Percentiles rank a stretch among this genome's conserved stretches.
Conservation (phyloP, 30 jellyfish, hydroid and myxozoan genomes). For the Aurelia aurita complex sp. Pacific region DNA sequence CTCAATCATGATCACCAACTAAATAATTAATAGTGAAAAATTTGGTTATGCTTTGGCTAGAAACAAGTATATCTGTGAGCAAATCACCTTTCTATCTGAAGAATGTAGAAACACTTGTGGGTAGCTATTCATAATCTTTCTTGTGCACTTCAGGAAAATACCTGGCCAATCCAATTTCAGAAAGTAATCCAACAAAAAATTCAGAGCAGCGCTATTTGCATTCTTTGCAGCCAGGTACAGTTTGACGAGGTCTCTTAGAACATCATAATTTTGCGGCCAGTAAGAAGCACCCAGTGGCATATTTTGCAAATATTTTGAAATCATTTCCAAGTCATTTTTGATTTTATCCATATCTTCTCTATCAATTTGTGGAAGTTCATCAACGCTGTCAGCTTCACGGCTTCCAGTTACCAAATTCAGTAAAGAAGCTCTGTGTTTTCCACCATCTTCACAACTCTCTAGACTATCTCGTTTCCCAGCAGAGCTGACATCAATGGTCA, state of each 20-base stretch:
- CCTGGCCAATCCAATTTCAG: slow-evolving; percentile 85
- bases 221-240: slow-evolving; percentile 54
- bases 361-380: slow-evolving; percentile 29
- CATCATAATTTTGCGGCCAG: slow-evolving; percentile 82
- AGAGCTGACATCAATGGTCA: slow-evolving; percentile 69
- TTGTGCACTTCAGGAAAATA: slow-evolving; percentile 64
- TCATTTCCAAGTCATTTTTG: slow-evolving; percentile 64
- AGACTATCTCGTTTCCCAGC: slow-evolving; percentile 17
- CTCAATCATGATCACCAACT: no score
- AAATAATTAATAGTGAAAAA: no score
- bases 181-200: slow-evolving; percentile 52
- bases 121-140: slow-evolving; percentile 58
- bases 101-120: slow-evolving; percentile 85
- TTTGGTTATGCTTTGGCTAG: no score
- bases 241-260: slow-evolving; percentile 69
- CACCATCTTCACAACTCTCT: slow-evolving; percentile 20
- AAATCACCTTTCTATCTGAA: slow-evolving; percentile 62
- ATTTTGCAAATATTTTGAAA: slow-evolving; percentile 53
- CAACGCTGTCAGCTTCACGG: slow-evolving; percentile 22
- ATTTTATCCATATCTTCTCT: slow-evolving; percentile 57
- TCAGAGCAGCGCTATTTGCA: slow-evolving; percentile 31
- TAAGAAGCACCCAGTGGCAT: slow-evolving; percentile 71
- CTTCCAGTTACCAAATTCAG: slow-evolving; percentile 46
- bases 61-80: no score
- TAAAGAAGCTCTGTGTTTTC: slow-evolving; percentile 61